Percentiles rank a stretch among this genome's conserved stretches.
phyloP scores from a whole-genome alignment of 53 echinoderm and acorn worm species.

The Temnopleurus reevesii region DNA sequence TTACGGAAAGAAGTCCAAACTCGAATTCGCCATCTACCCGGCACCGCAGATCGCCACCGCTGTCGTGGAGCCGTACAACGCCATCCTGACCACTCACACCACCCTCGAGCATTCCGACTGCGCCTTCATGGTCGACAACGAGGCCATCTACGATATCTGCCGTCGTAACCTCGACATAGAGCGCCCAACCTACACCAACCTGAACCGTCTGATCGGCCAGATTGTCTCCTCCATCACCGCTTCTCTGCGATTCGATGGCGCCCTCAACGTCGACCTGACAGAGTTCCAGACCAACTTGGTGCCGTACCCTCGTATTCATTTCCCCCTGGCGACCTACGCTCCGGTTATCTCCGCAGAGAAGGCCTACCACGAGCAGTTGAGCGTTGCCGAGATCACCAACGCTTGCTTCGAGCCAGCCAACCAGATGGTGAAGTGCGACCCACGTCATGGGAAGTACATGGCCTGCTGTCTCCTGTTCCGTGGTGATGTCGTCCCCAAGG shows the following conservation, averaged over 20 bases:
- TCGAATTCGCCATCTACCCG: slow-evolving; percentile 81
- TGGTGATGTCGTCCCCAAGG: slow-evolving; percentile 84
- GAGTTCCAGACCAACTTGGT: slow-evolving; percentile 94
- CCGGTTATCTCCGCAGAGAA: slow-evolving; percentile 89
- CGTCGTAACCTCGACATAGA: slow-evolving; percentile 75
- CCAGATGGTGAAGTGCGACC: slow-evolving; percentile 90
- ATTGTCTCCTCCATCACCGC: slow-evolving; percentile 72
- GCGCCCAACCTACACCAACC: slow-evolving; percentile 73
- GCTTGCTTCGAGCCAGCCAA: slow-evolving; percentile 89
- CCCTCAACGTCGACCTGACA: slow-evolving; percentile 77
- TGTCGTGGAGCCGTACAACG: slow-evolving; percentile 77
- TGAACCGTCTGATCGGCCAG: slow-evolving; percentile 64
- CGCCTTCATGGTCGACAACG: slow-evolving; percentile 83
- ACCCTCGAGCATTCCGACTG: slow-evolving; percentile 79
- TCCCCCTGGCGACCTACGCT: slow-evolving; percentile 82
- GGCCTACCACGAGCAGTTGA: slow-evolving; percentile 93
- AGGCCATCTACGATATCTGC: slow-evolving; percentile 85
- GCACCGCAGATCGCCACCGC: slow-evolving; percentile 73
- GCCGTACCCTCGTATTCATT: slow-evolving; percentile 87
- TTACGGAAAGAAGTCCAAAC: slow-evolving; percentile 90
- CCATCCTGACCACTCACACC: slow-evolving; percentile 69
- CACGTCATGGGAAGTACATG: slow-evolving; percentile 98
- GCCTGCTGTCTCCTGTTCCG: slow-evolving; percentile 85
- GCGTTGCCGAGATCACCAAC: slow-evolving; percentile 77
- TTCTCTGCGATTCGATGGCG: slow-evolving; percentile 82